These are phyloP conservation scores for Pissodes strobi DNA, from an alignment of 1,140 invertebrate species.

Conservation along the genomic window DNA sequence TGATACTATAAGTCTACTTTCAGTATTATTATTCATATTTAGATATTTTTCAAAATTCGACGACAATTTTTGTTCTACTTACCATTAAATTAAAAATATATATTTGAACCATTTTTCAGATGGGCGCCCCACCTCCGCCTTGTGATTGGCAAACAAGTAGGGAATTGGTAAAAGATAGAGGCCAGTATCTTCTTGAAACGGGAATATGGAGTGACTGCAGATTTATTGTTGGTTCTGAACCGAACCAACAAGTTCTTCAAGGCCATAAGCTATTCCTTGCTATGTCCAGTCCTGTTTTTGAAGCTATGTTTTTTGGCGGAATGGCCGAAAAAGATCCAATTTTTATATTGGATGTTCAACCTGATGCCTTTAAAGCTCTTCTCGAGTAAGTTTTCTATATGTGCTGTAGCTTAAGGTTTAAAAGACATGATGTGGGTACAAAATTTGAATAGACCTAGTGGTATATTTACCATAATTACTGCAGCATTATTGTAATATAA, in stretches of 20 bases:
- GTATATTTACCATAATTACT: too few relatives aligned
- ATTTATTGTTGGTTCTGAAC: conserved; percentile 80
- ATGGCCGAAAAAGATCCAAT: conserved; percentile 74
- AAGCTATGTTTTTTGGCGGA: conserved; percentile 78
- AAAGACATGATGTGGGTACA: too few relatives aligned
- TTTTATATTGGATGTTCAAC: conserved; percentile 79
- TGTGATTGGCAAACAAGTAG: conserved; percentile 76
- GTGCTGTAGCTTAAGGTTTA: too few relatives aligned
- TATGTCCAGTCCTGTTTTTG: conserved; percentile 83
- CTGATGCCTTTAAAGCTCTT: conserved; percentile 80
- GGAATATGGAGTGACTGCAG: conserved; percentile 80
- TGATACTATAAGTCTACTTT: too few relatives aligned
- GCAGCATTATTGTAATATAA: too few relatives aligned
- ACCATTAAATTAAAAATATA: too few relatives aligned
- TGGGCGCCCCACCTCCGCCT: conserved; percentile 50
- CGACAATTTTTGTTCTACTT: too few relatives aligned
- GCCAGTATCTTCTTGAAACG: conserved; percentile 70
- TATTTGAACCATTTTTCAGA: conserved; percentile 29
- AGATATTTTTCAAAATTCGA: too few relatives aligned
- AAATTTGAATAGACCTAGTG: too few relatives aligned
- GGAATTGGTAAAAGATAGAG: conserved; percentile 69
- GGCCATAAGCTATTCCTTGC: conserved; percentile 81
- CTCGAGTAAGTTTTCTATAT: conserved; percentile 63
- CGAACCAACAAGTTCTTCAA: conserved; percentile 71
- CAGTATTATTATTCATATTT: too few relatives aligned